Percentiles rank a stretch among this genome's conserved stretches.
These are phyloP conservation scores for Brachionus asplanchnoidis DNA, from an alignment of 1,140 invertebrate species.

Conservation along the genomic window DNA sequence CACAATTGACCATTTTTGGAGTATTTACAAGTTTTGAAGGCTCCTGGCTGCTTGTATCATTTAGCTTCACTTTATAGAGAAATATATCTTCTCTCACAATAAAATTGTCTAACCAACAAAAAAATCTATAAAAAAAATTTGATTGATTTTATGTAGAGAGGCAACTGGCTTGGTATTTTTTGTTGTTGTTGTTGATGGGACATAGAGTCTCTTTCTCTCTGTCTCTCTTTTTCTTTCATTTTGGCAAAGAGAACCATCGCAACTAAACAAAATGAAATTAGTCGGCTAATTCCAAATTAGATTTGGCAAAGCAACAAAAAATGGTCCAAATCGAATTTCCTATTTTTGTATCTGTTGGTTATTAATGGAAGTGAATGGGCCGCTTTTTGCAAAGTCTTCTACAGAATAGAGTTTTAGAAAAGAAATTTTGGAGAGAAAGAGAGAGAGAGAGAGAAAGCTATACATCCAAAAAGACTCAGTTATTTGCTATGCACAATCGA, in stretches of 20 bases:
- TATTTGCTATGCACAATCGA: background rate
- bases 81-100: background rate
- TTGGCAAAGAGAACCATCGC: conserved; percentile 20
- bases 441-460: background rate
- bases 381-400: background rate
- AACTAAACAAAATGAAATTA: conserved; percentile 19
- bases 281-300: conserved; percentile 7
- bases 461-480: background rate
- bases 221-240: background rate
- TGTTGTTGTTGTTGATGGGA: background rate
- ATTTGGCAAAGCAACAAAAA: background rate
- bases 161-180: conserved; percentile 2
- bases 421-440: background rate
- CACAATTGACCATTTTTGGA: conserved; percentile 11
- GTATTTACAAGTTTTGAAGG: background rate
- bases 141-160: conserved; percentile 24
- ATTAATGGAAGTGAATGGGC: background rate
- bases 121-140: conserved; percentile 24
- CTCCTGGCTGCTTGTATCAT: background rate
- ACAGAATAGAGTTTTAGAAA: background rate
- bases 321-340: conserved; percentile 3
- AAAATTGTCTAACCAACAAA: conserved; percentile 33
- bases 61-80: background rate
- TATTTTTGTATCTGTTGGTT: background rate
- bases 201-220: background rate